Percentiles rank a stretch among this genome's conserved stretches.
Evolutionary conservation across 2,113 vertebrate genomes (phyloP).

Genomic region (Lates calcarifer): DNA sequence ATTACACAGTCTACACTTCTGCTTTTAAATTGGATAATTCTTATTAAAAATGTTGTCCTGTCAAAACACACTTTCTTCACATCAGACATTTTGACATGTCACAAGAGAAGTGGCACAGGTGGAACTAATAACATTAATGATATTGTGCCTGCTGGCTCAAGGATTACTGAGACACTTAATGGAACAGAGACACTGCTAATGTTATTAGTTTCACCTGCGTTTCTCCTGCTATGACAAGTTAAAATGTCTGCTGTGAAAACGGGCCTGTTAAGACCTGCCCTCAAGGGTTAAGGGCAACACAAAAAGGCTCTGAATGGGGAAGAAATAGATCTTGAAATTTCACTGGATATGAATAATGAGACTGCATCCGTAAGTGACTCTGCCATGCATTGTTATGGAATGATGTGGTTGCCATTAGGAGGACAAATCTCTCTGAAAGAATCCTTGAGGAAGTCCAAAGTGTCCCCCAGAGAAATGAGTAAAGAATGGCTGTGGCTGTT

Average conservation of each 20-base stretch:
- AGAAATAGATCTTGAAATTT: background rate
- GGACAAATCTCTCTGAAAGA: conserved; percentile 15
- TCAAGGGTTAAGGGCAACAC: background rate
- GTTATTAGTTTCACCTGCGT: conserved; percentile 3
- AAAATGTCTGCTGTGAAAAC: conserved; percentile 26
- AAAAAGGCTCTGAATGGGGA: background rate
- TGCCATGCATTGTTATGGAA: conserved; percentile 2
- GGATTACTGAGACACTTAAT: background rate
- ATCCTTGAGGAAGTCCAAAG: conserved; percentile 36
- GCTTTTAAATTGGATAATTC: background rate
- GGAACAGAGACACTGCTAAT: background rate
- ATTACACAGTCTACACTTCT: background rate
- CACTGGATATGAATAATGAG: background rate
- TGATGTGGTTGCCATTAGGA: conserved; percentile 35
- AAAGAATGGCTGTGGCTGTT: conserved; percentile 46
- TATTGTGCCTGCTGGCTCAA: background rate
- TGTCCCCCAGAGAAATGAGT: conserved; percentile 35
- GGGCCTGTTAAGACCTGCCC: background rate
- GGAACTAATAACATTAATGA: background rate
- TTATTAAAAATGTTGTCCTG: conserved; percentile 9
- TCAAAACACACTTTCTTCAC: background rate
- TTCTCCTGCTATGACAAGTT: conserved; percentile 6
- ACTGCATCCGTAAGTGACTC: conserved; percentile 2
- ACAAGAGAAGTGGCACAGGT: background rate
- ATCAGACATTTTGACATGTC: background rate